Evolutionary conservation across 2,113 vertebrate species (phyloP).

Genomic region (Oenanthe melanoleuca): DNA sequence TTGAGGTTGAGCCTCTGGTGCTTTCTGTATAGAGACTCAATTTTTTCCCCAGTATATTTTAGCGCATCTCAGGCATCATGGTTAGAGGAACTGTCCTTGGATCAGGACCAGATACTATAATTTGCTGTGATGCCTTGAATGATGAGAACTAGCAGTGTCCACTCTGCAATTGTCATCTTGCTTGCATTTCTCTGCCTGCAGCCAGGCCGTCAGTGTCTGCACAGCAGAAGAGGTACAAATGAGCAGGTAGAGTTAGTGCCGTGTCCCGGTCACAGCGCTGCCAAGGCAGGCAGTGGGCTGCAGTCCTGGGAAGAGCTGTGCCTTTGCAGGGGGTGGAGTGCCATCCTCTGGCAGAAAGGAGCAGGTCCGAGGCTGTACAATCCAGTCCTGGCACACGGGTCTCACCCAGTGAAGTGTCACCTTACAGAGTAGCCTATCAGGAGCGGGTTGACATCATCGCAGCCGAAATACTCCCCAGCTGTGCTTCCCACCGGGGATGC

Average conservation of each 20-base stretch:
- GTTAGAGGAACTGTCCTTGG: neutral
- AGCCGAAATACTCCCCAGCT: conserved; percentile 65
- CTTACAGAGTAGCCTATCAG: conserved; percentile 60
- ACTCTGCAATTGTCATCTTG: neutral
- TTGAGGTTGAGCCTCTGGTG: neutral
- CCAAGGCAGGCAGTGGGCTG: neutral
- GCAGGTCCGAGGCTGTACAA: neutral
- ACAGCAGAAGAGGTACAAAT: conserved; percentile 6
- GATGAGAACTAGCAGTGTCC: neutral
- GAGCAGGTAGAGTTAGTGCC: neutral
- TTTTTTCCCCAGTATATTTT: neutral
- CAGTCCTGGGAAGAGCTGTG: neutral
- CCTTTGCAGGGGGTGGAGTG: conserved; percentile 19
- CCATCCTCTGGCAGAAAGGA: conserved; percentile 51
- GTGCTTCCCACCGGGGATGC: conserved; percentile 54
- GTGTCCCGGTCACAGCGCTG: neutral
- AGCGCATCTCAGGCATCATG: neutral
- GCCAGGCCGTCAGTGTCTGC: neutral
- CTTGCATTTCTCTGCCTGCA: neutral
- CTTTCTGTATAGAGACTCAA: neutral
- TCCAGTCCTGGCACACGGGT: neutral
- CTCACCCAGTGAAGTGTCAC: conserved; percentile 14
- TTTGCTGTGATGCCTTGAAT: neutral
- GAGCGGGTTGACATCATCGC: conserved; percentile 66
- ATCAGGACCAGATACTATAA: neutral